Evolutionary conservation across 2,888 invertebrate species (phyloP), one percentile per base, ranked within the genome.

Genomic region (Tortricodes alternella): DNA sequence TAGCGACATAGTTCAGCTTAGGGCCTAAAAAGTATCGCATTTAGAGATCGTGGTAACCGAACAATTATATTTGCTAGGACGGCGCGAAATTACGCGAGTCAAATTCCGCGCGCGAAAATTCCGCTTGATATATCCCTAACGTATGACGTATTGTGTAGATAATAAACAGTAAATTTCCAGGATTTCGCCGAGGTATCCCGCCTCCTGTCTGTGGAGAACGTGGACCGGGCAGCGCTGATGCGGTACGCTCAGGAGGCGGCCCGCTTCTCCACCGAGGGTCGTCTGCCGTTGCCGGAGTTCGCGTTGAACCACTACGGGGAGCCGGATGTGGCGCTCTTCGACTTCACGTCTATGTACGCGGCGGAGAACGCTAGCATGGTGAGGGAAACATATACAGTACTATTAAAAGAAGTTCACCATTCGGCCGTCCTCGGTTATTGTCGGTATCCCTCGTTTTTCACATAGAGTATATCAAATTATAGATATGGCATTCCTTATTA

Each of bases 271-370:
- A 98, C 98, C 0, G 94, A 96, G 77, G 95, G 95, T 71, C 94
- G 95, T 71, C 93, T 98, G 92, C 95, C 96, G 48, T 93, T 96
- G 73, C 89, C 96, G 66, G 98, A 99, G 83, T 99, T 98, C 85
- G 99, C 99, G 0, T 95, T 98, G 9, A 99, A 99, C 89, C 98
- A 99, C 86, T 98, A 98, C 79, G 98, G 98, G 0, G 97, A 98
- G 79, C 97, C 98, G 0, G 99, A 99, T 84, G 97, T 99, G 1
- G 98, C 99, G 37, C 96, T 99, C 94, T 99, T 99, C 83, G 99
- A 99, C 87, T 99, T 99, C 81, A 99, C 99, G 0, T 98, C 98
- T 0, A 98, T 99, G 96, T 99, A 97, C 85, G 97, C 98, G 0
- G 98, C 99, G 0, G 98, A 98, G 84, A 97, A 98, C 85, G 97